phyloP scores from a whole-genome alignment of 2,888 invertebrate genomes.

The Drosophila tanythrix region DNA sequence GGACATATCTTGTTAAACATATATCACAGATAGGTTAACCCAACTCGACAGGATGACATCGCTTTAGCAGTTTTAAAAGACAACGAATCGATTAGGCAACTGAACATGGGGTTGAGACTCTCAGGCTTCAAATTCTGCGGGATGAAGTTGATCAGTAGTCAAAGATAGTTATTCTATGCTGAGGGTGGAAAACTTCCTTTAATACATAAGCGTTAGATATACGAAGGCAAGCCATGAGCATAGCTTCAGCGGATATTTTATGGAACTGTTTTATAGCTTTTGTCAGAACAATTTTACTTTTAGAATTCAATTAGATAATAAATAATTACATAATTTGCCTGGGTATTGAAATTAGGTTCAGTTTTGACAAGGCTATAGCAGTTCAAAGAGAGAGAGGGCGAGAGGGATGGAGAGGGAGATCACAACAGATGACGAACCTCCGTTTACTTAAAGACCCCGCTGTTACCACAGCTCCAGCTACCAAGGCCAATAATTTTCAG shows the following conservation, averaged over 20 bases:
- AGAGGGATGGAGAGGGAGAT: background rate
- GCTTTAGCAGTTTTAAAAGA: conserved; percentile 12
- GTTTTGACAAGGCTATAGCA: background rate
- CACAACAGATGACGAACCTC: background rate
- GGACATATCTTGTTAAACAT: conserved; percentile 26
- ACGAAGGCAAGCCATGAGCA: background rate
- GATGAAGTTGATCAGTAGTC: background rate
- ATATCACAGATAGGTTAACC: conserved; percentile 23
- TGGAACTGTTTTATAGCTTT: background rate
- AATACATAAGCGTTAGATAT: background rate
- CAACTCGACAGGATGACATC: conserved; percentile 22
- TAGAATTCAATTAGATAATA: background rate
- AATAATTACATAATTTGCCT: background rate
- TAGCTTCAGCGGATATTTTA: background rate
- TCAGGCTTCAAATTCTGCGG: background rate
- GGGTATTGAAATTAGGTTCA: background rate
- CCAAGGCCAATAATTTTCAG: background rate
- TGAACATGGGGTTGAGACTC: background rate
- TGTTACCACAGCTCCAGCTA: background rate
- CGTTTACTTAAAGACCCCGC: background rate
- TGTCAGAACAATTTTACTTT: background rate
- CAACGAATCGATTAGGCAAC: conserved; percentile 16
- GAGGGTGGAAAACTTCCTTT: background rate
- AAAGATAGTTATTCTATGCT: background rate
- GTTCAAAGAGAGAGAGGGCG: too few relatives aligned